phyloP scores from a whole-genome alignment of 2,888 invertebrate species.

The Meganola albula region DNA sequence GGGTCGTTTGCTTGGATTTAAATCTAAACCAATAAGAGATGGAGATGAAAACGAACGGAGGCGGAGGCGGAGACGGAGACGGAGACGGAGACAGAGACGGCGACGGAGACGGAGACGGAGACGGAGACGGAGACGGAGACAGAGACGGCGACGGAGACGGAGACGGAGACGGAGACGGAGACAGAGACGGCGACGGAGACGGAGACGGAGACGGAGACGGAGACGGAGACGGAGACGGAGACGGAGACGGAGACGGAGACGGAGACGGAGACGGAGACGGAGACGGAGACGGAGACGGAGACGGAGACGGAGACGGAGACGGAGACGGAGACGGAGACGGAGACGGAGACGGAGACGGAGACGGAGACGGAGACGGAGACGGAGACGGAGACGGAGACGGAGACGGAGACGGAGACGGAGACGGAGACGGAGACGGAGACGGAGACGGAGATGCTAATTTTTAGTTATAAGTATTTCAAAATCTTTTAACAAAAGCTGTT shows the following conservation, averaged over 20 bases:
- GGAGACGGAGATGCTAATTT: neutral
- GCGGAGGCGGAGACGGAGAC: conserved; percentile 1
- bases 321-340: neutral
- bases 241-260: neutral
- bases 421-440: neutral
- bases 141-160: neutral
- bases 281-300: neutral
- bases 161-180: conserved; percentile 1
- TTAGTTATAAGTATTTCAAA: no score
- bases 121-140: conserved; percentile 1
- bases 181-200: neutral
- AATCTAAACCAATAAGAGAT: no score
- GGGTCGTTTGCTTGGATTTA: no score
- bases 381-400: neutral
- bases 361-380: neutral
- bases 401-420: conserved; percentile 1
- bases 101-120: neutral
- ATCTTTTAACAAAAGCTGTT: no score
- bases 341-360: neutral
- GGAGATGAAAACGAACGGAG: conserved; percentile 1
- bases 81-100: conserved; percentile 1
- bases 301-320: neutral
- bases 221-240: neutral
- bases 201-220: conserved; percentile 1
- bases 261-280: neutral